Base-by-base conservation (phyloP, 2,797 vertebrate species). In the Helarctos malayanus region DNA sequence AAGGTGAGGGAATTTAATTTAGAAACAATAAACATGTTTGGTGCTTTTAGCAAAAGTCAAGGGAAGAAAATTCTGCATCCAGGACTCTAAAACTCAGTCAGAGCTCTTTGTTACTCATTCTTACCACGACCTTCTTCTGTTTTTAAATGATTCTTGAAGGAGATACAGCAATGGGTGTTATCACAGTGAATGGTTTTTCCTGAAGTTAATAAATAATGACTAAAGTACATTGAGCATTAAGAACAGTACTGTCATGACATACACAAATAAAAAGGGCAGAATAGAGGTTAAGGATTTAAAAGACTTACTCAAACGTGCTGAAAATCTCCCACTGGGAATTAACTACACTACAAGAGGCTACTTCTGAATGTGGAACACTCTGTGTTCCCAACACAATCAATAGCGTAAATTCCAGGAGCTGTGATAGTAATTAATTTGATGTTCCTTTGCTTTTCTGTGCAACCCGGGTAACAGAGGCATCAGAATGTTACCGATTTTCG, bases 251-350 rank as follows among this genome's bases (percentile, higher is more conserved):
- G 27, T n/a, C 49, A 89, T 80, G 82, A 94, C 18, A 49, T 57
- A 84, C n/a, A 92, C 88, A 92, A 86, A 83, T 38, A 63, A 87
- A 90, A 95, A 88, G 45, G 69, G 41, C 90, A 88, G 81, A 52
- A 71, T 7, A 91, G 89, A 94, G 83, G 87, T 86, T 80, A 91
- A 95, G 52, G 89, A 94, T 84, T 88, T 90, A 91, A 95, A 95
- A 94, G 81, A 89, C 71, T 80, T 83, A 56, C 57, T 92, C 38
- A 81, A 71, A 95, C 6, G 38, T 95, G 90, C 76, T 95, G 87
- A 89, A 89, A 97, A 89, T 47, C 73, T 82, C 76, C 65, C 5
- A 71, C 78, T 89, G 84, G 73, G 96, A 96, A 97, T 94, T 93
- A 96, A 73, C 71, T 47, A 35, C 4, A 59, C 14, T 21, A 29